Percentiles rank a stretch among this genome's conserved stretches.
Evolutionary conservation across 1,140 invertebrate species (phyloP).

Genomic region (Tenebrio molitor): DNA sequence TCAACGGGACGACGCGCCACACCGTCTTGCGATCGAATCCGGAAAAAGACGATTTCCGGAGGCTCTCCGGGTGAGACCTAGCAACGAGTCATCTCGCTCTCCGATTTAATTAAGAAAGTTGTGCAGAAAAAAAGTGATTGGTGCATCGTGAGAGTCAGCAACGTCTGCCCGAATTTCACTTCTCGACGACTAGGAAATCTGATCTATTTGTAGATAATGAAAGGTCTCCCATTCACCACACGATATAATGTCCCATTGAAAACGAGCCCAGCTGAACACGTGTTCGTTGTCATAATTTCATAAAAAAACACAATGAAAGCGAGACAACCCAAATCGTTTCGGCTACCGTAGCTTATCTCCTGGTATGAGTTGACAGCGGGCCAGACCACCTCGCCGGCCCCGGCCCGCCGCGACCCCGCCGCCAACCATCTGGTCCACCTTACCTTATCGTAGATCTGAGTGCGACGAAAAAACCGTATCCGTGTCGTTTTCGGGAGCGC

Average conservation of each 20-base stretch:
- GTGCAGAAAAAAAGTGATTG: too few relatives aligned
- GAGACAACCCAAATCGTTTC: slow-evolving; percentile 11
- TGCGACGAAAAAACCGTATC: not conserved
- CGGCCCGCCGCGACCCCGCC: not conserved
- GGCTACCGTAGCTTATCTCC: slow-evolving; percentile 33
- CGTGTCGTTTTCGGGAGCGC: slow-evolving; percentile 1
- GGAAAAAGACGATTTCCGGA: too few relatives aligned
- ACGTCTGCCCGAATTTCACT: too few relatives aligned
- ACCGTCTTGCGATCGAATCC: too few relatives aligned
- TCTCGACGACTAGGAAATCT: too few relatives aligned
- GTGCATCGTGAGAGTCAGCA: too few relatives aligned
- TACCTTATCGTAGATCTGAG: slow-evolving; percentile 1
- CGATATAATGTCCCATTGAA: not conserved
- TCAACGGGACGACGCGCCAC: too few relatives aligned
- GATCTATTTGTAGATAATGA: not conserved
- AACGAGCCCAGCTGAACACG: slow-evolving; percentile 4
- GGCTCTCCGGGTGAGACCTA: too few relatives aligned
- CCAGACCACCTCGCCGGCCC: not conserved
- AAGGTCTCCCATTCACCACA: slow-evolving; percentile 4
- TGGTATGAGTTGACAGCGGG: slow-evolving; percentile 19
- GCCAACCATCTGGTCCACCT: not conserved
- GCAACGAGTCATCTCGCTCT: too few relatives aligned
- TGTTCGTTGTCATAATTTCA: slow-evolving; percentile 27
- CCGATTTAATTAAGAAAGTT: too few relatives aligned
- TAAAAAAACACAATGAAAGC: slow-evolving; percentile 5